A percentile compares a stretch with the other conserved stretches of the same genome.
These are phyloP conservation scores for Asbolus verrucosus DNA, from an alignment of 1,140 invertebrate species.

Conservation along the genomic window DNA sequence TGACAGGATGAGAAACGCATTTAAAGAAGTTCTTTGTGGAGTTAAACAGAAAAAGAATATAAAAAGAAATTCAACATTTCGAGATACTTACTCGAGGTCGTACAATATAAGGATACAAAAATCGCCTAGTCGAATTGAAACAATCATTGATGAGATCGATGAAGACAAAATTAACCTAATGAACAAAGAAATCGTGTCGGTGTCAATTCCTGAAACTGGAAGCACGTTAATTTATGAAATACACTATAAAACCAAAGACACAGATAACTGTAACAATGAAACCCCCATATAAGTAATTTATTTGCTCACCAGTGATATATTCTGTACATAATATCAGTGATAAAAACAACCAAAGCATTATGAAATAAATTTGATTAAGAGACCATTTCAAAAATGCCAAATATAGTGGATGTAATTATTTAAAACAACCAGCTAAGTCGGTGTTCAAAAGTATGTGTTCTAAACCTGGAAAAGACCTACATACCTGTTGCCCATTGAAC, in stretches of 20 bases:
- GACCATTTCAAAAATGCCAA: too few species aligned
- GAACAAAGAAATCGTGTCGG: constrained; percentile 31
- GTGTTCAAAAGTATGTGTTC: neutral
- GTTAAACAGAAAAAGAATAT: constrained; percentile 46
- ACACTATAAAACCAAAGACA: constrained; percentile 21
- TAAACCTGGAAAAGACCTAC: too few species aligned
- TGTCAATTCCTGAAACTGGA: constrained; percentile 29
- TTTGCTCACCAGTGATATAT: too few species aligned
- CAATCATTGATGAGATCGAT: constrained; percentile 33
- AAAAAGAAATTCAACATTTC: constrained; percentile 19
- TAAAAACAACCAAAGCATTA: too few species aligned
- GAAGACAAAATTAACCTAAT: constrained; percentile 22
- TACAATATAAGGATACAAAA: constrained; percentile 28
- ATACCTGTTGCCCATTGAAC: too few species aligned
- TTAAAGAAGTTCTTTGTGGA: constrained; percentile 69
- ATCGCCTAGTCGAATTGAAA: constrained; percentile 25
- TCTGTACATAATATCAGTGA: too few species aligned
- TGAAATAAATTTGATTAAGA: too few species aligned
- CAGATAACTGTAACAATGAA: neutral
- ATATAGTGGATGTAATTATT: neutral
- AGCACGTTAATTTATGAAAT: constrained; percentile 34
- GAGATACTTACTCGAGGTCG: constrained; percentile 19
- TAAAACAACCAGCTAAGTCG: neutral
- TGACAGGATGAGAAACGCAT: constrained; percentile 83
- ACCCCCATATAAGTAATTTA: constrained; percentile 17